These are phyloP conservation scores for Acholoe squamosa DNA, from an alignment of 2,888 invertebrate species.

Conservation along the genomic window DNA sequence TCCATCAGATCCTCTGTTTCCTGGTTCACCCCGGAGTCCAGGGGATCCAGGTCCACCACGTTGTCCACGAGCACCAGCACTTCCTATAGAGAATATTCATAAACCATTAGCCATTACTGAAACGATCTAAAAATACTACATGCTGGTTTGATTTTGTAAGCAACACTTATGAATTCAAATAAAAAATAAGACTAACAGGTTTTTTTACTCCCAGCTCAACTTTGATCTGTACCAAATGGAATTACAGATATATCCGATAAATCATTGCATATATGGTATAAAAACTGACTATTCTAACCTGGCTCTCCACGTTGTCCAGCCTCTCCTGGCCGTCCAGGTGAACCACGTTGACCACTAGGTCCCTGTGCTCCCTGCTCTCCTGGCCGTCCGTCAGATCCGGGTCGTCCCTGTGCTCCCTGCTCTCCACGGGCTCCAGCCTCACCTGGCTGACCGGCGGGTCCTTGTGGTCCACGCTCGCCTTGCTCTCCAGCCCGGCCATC, in stretches of 20 bases:
- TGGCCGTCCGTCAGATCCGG: conserved; percentile 20
- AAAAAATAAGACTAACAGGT: too few species aligned
- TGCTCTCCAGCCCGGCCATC: conserved; percentile 66
- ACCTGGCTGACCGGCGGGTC: conserved; percentile 61
- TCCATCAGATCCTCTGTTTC: conserved; percentile 42
- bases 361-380: conserved; percentile 49
- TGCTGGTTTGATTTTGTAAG: too few species aligned
- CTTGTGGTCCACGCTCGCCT: conserved; percentile 57
- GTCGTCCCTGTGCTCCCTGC: background rate
- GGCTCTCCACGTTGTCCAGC: conserved; percentile 64
- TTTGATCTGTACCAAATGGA: too few species aligned
- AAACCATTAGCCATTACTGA: too few species aligned
- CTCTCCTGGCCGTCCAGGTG: conserved; percentile 65
- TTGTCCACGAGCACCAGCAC: conserved; percentile 79
- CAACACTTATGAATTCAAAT: too few species aligned
- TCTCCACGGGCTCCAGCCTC: conserved; percentile 35
- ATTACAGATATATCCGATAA: too few species aligned
- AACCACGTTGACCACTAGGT: conserved; percentile 57
- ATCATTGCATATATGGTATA: too few species aligned
- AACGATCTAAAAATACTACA: too few species aligned
- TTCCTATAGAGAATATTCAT: background rate
- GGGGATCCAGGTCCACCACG: conserved; percentile 86
- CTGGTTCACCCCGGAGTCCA: conserved; percentile 70
- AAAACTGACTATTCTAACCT: background rate
- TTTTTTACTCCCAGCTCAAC: too few species aligned